These are phyloP conservation scores for Stegostoma tigrinum DNA, from an alignment of 2,113 vertebrate genomes.

Conservation along the genomic window DNA sequence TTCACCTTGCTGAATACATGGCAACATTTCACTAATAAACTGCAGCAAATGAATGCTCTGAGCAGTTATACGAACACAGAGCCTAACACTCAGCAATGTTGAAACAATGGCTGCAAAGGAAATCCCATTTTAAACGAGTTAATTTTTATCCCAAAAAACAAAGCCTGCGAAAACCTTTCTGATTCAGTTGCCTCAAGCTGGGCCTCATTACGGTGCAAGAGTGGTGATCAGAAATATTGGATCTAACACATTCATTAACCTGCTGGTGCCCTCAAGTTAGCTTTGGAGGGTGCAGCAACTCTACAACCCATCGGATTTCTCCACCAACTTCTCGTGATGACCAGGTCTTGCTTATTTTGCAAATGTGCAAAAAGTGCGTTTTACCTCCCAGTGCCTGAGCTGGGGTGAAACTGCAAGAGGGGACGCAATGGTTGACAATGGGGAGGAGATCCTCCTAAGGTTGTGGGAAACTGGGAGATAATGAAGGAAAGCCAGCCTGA, in stretches of 20 bases:
- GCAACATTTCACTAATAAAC: not conserved
- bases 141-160: not conserved
- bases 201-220: not conserved
- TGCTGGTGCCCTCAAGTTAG: not conserved
- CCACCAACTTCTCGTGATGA: not conserved
- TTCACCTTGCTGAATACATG: not conserved
- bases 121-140: not conserved
- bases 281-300: not conserved
- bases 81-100: no score
- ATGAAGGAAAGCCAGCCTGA: not conserved
- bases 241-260: not conserved
- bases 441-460: not conserved
- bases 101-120: not conserved
- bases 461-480: not conserved
- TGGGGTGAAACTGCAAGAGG: not conserved
- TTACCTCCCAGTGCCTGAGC: no score
- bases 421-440: not conserved
- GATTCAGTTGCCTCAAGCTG: not conserved
- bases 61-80: no score
- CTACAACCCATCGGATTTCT: not conserved
- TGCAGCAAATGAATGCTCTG: not conserved
- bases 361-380: no score
- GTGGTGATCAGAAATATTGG: not conserved
- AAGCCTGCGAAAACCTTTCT: no score
- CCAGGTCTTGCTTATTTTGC: no score